Evolutionary conservation across 1,140 invertebrate genomes (phyloP).

Genomic region (Solenopsis fugax): DNA sequence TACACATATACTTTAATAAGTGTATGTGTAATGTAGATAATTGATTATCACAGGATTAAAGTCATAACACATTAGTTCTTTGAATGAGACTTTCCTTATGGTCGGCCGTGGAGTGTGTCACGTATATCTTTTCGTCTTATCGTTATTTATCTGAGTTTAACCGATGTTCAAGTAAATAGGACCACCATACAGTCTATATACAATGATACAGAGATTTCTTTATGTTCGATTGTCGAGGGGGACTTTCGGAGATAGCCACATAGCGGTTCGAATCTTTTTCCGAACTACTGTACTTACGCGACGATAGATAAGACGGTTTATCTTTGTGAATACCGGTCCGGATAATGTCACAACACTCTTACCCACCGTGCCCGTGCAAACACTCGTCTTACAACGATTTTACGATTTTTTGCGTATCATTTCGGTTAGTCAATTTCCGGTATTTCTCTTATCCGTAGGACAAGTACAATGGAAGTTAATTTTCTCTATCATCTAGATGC

Average conservation of each 20-base stretch:
- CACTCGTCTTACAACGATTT: not conserved
- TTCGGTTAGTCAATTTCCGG: not conserved
- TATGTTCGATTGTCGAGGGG: slow-evolving; percentile 33
- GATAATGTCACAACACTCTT: slow-evolving; percentile 19
- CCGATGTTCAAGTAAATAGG: slow-evolving; percentile 36
- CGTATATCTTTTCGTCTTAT: slow-evolving; percentile 42
- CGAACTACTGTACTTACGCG: slow-evolving; percentile 43
- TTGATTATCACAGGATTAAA: slow-evolving; percentile 54
- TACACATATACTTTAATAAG: slow-evolving; percentile 56
- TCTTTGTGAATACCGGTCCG: not conserved
- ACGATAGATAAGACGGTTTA: slow-evolving; percentile 36
- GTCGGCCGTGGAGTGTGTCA: not conserved
- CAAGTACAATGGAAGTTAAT: not conserved
- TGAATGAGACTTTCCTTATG: slow-evolving; percentile 35
- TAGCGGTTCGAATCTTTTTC: slow-evolving; percentile 12
- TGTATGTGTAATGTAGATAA: slow-evolving; percentile 42
- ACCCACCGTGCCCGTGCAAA: not conserved
- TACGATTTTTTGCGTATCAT: not conserved
- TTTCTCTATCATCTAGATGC: not conserved
- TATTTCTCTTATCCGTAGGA: not conserved
- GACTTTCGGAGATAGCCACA: not conserved
- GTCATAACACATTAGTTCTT: not conserved
- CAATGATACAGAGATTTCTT: slow-evolving; percentile 52
- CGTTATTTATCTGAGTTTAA: slow-evolving; percentile 46
- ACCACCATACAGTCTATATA: slow-evolving; percentile 13